Evolutionary conservation across 2,888 invertebrate species (phyloP).

Genomic region (Polia nebulosa): DNA sequence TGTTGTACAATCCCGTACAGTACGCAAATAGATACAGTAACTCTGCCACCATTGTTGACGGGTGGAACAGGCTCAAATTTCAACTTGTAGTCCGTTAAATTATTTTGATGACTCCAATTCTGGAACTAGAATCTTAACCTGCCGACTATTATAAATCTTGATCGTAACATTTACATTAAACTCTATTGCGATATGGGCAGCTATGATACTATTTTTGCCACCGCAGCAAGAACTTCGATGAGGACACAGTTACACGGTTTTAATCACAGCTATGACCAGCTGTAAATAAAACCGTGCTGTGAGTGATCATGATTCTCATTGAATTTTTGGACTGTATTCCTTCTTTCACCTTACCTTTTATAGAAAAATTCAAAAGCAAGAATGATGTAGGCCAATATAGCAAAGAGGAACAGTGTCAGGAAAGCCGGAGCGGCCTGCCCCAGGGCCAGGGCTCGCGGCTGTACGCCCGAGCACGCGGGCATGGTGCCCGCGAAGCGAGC

Average conservation of each 20-base stretch:
- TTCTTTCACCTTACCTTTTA: constrained; percentile 67
- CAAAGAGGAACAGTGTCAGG: constrained; percentile 72
- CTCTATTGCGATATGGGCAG: too few relatives aligned
- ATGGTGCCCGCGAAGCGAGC: constrained; percentile 75
- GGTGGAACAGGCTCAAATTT: not conserved
- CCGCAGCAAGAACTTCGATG: too few relatives aligned
- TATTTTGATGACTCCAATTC: not conserved
- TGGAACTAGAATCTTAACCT: not conserved
- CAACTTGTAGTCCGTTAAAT: not conserved
- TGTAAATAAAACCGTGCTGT: too few relatives aligned
- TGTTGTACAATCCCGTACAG: constrained; percentile 4
- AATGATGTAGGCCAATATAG: constrained; percentile 72
- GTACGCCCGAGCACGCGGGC: constrained; percentile 81
- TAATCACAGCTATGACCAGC: too few relatives aligned
- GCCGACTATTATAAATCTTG: not conserved
- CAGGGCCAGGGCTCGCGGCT: constrained; percentile 83
- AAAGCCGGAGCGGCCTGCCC: constrained; percentile 87
- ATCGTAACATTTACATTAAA: too few relatives aligned
- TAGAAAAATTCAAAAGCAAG: constrained; percentile 74
- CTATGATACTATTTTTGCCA: too few relatives aligned
- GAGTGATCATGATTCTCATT: too few relatives aligned
- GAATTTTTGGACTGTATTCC: too few relatives aligned
- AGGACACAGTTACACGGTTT: too few relatives aligned
- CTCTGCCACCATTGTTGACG: not conserved
- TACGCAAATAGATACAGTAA: constrained; percentile 18